Conservation (phyloP, 2,888 invertebrate species). For the Nemotelus nigrinus region DNA sequence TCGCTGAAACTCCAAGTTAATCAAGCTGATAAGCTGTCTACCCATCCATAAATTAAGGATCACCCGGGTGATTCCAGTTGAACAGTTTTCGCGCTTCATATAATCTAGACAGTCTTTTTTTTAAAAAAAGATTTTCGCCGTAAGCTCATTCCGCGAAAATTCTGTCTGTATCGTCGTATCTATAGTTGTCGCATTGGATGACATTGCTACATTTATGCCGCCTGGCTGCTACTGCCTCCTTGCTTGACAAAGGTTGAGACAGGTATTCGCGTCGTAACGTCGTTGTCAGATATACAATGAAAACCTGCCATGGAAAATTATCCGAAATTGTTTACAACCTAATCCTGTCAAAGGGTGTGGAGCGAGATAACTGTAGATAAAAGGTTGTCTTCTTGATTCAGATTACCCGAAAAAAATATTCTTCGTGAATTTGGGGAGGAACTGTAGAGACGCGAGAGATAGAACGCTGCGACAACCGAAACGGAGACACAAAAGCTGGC, state of each 20-base stretch:
- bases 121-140: not conserved
- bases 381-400: not conserved
- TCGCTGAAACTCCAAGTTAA: not conserved
- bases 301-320: slow-evolving; percentile 25
- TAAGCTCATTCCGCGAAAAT: not conserved
- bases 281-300: not conserved
- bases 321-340: slow-evolving; percentile 16
- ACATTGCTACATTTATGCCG: too few relatives aligned
- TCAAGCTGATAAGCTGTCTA: slow-evolving; percentile 32
- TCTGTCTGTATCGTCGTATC: not conserved
- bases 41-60: slow-evolving; percentile 22
- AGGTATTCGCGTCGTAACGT: not conserved
- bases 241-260: too few relatives aligned
- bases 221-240: too few relatives aligned
- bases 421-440: not conserved
- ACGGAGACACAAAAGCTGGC: not conserved
- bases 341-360: not conserved
- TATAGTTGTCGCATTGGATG: too few relatives aligned
- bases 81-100: slow-evolving; percentile 13
- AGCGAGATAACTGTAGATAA: not conserved
- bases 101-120: not conserved
- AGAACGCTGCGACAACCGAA: too few relatives aligned
- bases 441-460: not conserved
- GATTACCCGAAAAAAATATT: not conserved
- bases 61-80: not conserved